These are phyloP conservation scores for Folsomia manolachei DNA, from an alignment of 2,888 invertebrate genomes.

Conservation along the genomic window DNA sequence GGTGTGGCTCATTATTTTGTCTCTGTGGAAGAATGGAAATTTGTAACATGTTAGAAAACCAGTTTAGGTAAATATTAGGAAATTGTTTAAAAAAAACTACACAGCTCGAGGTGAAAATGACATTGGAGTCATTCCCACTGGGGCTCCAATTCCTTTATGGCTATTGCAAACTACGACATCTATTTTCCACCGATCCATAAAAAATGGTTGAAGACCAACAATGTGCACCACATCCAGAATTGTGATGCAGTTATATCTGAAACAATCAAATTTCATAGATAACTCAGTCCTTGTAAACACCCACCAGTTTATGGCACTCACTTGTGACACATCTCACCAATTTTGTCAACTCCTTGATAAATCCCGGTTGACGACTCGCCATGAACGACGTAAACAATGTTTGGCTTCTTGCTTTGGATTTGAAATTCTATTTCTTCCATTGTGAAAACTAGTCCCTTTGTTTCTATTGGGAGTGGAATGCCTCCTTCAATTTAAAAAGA, in stretches of 20 bases:
- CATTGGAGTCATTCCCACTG: conserved; percentile 72
- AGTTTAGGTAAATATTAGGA: no score
- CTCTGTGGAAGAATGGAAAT: no score
- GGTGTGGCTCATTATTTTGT: conserved; percentile 11
- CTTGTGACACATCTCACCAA: conserved; percentile 72
- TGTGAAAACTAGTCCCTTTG: not conserved
- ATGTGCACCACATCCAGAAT: conserved; percentile 74
- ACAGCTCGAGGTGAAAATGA: conserved; percentile 68
- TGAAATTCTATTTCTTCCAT: not conserved
- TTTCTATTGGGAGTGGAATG: not conserved
- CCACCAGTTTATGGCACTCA: no score
- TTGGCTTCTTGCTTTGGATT: conserved; percentile 58
- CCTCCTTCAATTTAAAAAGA: not conserved
- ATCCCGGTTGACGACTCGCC: conserved; percentile 85
- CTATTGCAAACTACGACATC: conserved; percentile 73
- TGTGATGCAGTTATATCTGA: conserved; percentile 62
- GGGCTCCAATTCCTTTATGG: conserved; percentile 73
- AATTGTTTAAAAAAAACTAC: conserved; percentile 53
- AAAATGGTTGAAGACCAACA: conserved; percentile 67
- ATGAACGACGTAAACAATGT: conserved; percentile 74
- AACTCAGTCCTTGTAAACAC: no score
- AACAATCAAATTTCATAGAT: no score
- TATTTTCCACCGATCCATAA: conserved; percentile 67
- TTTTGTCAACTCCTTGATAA: conserved; percentile 71
- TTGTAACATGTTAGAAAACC: not conserved